Evolutionary conservation across 2,113 vertebrate species (phyloP), one percentile per base, ranked within the genome.

Genomic region (Antigone vipio): DNA sequence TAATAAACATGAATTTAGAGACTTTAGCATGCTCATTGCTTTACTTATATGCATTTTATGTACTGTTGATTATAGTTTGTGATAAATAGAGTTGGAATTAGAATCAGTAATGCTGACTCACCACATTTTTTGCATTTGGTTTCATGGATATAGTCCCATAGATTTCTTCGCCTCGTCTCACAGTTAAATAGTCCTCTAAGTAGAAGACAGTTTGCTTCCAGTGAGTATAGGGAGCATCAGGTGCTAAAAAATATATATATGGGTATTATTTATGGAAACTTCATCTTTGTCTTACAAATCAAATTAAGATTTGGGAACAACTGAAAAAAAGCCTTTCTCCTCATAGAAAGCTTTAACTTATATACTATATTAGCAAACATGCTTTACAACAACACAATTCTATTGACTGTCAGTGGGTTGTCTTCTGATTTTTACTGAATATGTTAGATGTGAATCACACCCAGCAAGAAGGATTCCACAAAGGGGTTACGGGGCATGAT

Each of bases 151-250:
- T 98, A 67, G 98, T 99, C 77, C 99, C 99, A 19, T 96, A 98
- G n/a, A 99, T 99, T 96, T 99, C 99, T 94, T 99, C 99, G 88
- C 99, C 99, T 93, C 99, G 97, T 91, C 99, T 98, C 78, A 99
- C 99, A 12, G 99, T 99, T 97, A 99, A 97, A 95, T 99, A 99
- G 83, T 99, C 99, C 97, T 99, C 99, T 96, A 99, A 94, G 97
- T 99, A 99, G 98, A 99, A 99, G 67, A 99, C 99, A 0, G 99
- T 99, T 98, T 99, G 99, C 96, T 99, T 99, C 99, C 99, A 99
- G 98, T 99, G 99, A 53, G 99, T 99, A 95, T 99, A 99, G 9
- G 99, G 98, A 66, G 99, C 98, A 75, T 99, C 99, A 7, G 99
- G 99, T 91, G 99, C 99, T 99, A 92, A 56, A 93, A 89, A 68